Percentiles rank a stretch among this genome's conserved stretches.
phyloP scores from a whole-genome alignment of 1,140 invertebrate species.

The Drosophila oshimai region DNA sequence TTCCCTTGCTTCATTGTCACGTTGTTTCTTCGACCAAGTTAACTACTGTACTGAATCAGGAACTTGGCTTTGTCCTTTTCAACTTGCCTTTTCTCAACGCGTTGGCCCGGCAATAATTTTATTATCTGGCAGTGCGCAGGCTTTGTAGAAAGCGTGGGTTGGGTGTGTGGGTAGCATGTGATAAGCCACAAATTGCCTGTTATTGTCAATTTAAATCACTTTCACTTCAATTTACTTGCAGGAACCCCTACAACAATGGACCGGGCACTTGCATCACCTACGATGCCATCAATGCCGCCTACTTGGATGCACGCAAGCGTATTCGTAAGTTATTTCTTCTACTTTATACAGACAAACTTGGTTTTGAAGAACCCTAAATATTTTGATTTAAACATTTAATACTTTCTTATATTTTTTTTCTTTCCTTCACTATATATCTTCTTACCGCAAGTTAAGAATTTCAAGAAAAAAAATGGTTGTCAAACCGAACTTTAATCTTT shows the following conservation, averaged over 20 bases:
- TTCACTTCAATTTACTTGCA: conserved; percentile 43
- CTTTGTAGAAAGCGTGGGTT: not conserved
- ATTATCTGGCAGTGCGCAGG: conserved; percentile 67
- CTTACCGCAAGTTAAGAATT: too few relatives aligned
- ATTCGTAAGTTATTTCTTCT: conserved; percentile 87
- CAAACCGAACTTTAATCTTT: not conserved
- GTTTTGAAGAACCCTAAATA: too few relatives aligned
- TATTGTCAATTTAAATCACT: conserved; percentile 51
- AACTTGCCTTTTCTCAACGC: conserved; percentile 16
- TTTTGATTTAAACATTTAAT: too few relatives aligned
- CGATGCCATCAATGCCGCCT: conserved; percentile 94
- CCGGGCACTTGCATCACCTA: conserved; percentile 94
- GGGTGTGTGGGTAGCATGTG: conserved; percentile 52
- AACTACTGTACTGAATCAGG: conserved; percentile 24
- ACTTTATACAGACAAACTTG: not conserved
- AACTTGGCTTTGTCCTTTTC: not conserved
- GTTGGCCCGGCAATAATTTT: conserved; percentile 68
- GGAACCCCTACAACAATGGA: conserved; percentile 83
- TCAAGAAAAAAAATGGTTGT: too few relatives aligned
- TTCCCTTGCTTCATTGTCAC: conserved; percentile 6
- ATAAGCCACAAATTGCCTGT: conserved; percentile 64
- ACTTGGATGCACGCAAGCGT: conserved; percentile 92
- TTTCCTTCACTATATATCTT: too few relatives aligned
- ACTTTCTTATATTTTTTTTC: too few relatives aligned
- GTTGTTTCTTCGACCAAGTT: conserved; percentile 37